These are phyloP conservation scores for Piprites chloris DNA, from an alignment of 2,113 vertebrate species.

Conservation along the genomic window DNA sequence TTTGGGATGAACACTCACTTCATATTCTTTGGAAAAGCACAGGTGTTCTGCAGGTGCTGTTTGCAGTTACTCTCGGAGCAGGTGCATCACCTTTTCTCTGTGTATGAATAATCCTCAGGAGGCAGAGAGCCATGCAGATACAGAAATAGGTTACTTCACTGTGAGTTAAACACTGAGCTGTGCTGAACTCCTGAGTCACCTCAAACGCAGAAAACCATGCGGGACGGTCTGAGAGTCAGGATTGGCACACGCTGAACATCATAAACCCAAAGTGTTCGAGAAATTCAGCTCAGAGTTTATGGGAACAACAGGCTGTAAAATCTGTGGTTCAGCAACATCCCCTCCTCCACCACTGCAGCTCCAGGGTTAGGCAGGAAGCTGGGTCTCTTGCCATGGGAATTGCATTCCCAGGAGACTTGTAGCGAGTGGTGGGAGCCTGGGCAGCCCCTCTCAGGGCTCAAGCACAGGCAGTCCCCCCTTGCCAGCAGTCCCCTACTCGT, in stretches of 20 bases:
- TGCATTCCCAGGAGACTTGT: fast-evolving
- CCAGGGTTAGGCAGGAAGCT: background rate
- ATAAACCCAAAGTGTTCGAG: background rate
- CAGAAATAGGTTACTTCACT: background rate
- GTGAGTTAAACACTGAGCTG: background rate
- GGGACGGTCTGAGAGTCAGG: fast-evolving
- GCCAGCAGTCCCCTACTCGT: background rate
- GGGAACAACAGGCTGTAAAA: background rate
- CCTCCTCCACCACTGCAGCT: fast-evolving
- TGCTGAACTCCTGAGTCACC: background rate
- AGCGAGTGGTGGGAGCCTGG: background rate
- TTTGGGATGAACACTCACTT: background rate
- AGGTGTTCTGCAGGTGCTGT: background rate
- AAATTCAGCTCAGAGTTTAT: background rate
- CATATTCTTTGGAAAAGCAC: background rate
- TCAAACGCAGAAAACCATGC: background rate
- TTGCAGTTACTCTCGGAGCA: background rate
- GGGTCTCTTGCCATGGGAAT: fast-evolving
- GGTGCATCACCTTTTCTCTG: background rate
- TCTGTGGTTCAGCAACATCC: fast-evolving
- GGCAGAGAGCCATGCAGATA: background rate
- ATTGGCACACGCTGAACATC: background rate
- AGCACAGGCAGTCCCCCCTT: background rate
- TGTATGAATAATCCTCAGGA: background rate
- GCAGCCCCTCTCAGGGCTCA: fast-evolving